Base-by-base conservation (phyloP, 2,888 invertebrate species). In the Boloria euphrosyne region DNA sequence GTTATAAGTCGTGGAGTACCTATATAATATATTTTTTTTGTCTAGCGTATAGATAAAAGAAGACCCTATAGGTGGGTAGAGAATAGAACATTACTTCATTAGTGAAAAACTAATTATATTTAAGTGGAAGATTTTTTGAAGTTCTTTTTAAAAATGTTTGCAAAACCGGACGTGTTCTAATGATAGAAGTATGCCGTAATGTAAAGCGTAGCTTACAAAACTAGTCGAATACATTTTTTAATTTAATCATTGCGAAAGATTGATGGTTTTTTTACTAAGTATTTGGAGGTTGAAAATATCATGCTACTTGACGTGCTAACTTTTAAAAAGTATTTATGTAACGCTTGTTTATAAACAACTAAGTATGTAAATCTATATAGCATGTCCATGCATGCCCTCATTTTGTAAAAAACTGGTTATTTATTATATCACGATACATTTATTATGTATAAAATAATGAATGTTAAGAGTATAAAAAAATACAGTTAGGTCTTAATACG, bases 351-450 rank as follows among this genome's bases (percentile, higher is more conserved):
- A 6, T 66, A 66, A 66, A 55, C 62, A 58, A 44, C 18, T 53
- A 43, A 38, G 16, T 54, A 44, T 55, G 51, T 44, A 44, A 27
- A 17, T 51, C 5, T 27, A 46, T 31, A 38, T 47, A 60, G 54
- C 49, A 44, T 55, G 53, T 62, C 55, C 61, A 49, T 62, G 58
- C 60, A 57, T 70, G 73, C 59, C 71, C 66, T 71, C 68, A 63
- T 74, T 74, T 73, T 70, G 71, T 71, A 73, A 74, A 71, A 52
- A 72, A 71, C 71, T 66, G 65, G 72, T 72, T 64, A 47, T 62
- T 66, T 66, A 60, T 55, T 55, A 27, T 54, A 47, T 66, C 63
- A 63, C 43, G 60, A 22, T 60, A 53, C 46, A 22, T n/a, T 27
- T 57, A 46, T 4, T 57, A 44, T 55, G 55, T 50, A 17, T 53